phyloP scores from a whole-genome alignment of 2,797 vertebrate species.

The Neomorphus geoffroyi region DNA sequence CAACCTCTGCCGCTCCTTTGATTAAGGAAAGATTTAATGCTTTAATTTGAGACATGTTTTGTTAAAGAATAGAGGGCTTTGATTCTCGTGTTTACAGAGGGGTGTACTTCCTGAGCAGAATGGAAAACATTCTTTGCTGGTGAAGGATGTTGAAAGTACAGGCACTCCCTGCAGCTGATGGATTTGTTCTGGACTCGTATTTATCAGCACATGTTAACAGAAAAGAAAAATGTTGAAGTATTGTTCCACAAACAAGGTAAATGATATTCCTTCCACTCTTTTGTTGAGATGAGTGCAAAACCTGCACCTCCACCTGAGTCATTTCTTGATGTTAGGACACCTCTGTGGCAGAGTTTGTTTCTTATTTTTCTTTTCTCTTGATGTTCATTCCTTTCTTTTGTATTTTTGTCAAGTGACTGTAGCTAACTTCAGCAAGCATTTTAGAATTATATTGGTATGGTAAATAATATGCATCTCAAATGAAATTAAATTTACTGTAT shows the following conservation, averaged over 20 bases:
- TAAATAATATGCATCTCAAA: not conserved
- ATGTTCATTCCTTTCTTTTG: not conserved
- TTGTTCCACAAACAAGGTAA: not conserved
- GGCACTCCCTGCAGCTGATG: slow-evolving; percentile 20
- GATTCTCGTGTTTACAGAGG: not conserved
- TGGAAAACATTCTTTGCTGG: slow-evolving; percentile 19
- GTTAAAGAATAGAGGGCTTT: slow-evolving; percentile 24
- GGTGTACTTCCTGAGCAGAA: slow-evolving; percentile 12
- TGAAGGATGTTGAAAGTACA: slow-evolving; percentile 20
- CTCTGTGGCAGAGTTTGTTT: not conserved
- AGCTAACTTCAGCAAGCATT: not conserved
- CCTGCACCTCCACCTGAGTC: not conserved
- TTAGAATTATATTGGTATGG: not conserved
- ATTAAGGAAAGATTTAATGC: slow-evolving; percentile 48
- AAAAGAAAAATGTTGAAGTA: not conserved
- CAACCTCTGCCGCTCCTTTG: not conserved
- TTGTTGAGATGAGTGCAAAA: not conserved
- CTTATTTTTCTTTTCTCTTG: not conserved
- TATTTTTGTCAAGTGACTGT: not conserved
- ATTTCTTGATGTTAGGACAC: not conserved
- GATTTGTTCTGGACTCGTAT: not conserved
- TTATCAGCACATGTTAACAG: not conserved
- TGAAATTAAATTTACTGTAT: not conserved
- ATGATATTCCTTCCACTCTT: not conserved
- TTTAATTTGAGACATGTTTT: slow-evolving; percentile 50